Evolutionary conservation across 2,113 vertebrate genomes (phyloP).

Genomic region (Hemiprocne comata): DNA sequence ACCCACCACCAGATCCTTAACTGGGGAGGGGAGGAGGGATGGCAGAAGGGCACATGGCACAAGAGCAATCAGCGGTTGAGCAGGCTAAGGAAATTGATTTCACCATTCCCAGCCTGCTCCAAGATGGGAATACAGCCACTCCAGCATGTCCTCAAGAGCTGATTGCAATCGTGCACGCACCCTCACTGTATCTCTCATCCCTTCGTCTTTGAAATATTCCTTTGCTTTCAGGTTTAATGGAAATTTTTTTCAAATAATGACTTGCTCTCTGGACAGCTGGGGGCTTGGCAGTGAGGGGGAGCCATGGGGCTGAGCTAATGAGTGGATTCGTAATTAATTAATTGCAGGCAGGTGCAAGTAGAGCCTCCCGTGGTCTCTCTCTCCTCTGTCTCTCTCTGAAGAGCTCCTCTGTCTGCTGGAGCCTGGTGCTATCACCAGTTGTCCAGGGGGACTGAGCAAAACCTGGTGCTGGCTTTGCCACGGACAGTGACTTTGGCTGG

Average conservation of each 20-base stretch:
- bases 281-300: constrained; percentile 31
- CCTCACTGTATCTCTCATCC: background rate
- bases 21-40: no score
- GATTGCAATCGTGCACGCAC: background rate
- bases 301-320: constrained; percentile 49
- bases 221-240: constrained; percentile 9
- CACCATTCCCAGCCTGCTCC: background rate
- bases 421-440: background rate
- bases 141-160: background rate
- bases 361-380: background rate
- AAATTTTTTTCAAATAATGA: constrained; percentile 43
- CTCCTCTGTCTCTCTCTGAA: background rate
- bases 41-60: background rate
- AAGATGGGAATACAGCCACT: background rate
- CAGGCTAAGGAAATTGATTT: background rate
- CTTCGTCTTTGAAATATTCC: constrained; percentile 8
- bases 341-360: constrained; percentile 61
- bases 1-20: no score
- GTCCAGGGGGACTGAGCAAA: background rate
- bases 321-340: constrained; percentile 64
- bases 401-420: background rate
- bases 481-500: background rate
- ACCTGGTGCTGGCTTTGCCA: background rate
- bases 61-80: background rate
- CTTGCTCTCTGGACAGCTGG: constrained; percentile 39